Base-by-base conservation (phyloP, 2,113 vertebrate genomes). In the Pelmatolapia mariae region DNA sequence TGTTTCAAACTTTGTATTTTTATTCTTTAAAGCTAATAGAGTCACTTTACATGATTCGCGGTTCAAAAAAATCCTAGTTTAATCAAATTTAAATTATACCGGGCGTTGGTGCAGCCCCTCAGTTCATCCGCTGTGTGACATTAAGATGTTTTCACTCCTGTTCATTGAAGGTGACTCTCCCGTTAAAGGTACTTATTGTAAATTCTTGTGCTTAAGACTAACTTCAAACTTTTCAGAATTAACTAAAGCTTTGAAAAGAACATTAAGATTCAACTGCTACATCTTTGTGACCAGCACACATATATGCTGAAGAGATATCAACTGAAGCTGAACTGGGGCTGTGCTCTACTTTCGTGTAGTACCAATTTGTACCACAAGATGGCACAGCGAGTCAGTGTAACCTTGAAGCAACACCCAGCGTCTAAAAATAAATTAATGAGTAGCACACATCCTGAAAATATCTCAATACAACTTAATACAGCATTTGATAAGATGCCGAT, bases 101-200 rank as follows among this genome's bases (percentile, higher is more conserved):
- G 2, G 3, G 19, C 4, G 0, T 61, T 33, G 33, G 0, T 38
- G 61, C 61, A 68, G 1, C 33, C 61, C 0, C 61, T 22, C 19
- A 66, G 19, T 38, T 38, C 61, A 66, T 66, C 33, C 22, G 45
- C 66, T 24, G 36, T 71, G n/a, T 43, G 38, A 43, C n/a, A 13
- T 38, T 13, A 38, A 66, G 61, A 66, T 38, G 33, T 8, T 38
- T 68, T 68, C 0, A 2, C 61, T 68, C 5, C 12, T 40, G 5
- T 26, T 43, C 66, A 16, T 45, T 2, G 68, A 29, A 5, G 24
- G 40, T 45, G 22, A 47, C 40, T 26, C 22, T 47, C 40, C 5
- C 3, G 15, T 47, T 47, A 6, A 76, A 47, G 15, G 15, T 38
- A 8, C 61, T 22, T 5, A 38, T 66, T 66, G 33, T 38, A 45